Evolutionary conservation across 2,797 vertebrate species (phyloP).

Genomic region (Acanthornis magna): DNA sequence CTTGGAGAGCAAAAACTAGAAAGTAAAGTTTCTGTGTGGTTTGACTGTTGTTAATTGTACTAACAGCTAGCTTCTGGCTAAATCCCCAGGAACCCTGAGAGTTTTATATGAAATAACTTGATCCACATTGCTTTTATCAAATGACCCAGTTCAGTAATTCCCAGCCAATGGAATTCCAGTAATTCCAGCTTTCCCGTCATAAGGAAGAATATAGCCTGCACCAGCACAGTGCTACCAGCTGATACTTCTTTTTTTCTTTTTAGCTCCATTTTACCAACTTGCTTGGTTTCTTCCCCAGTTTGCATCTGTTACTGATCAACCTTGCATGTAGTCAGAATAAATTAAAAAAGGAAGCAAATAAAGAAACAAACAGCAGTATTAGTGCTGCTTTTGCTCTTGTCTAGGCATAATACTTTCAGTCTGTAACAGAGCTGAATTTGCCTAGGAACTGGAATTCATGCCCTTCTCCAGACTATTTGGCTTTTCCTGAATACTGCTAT

Average conservation of each 20-base stretch:
- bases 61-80: background rate
- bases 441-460: constrained; percentile 37
- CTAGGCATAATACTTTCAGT: constrained; percentile 35
- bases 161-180: background rate
- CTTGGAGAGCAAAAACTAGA: background rate
- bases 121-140: background rate
- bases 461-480: constrained; percentile 55
- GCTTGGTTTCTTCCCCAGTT: constrained; percentile 24
- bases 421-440: constrained; percentile 30
- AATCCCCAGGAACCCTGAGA: background rate
- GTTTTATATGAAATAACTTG: background rate
- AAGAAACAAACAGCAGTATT: constrained; percentile 6
- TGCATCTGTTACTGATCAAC: constrained; percentile 45
- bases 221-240: background rate
- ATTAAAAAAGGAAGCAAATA: constrained; percentile 39
- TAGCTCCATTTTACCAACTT: constrained; percentile 13
- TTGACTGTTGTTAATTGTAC: background rate
- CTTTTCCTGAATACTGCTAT: constrained; percentile 62
- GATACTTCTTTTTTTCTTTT: background rate
- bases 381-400: background rate
- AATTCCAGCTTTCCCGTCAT: background rate
- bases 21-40: background rate
- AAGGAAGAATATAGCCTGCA: background rate
- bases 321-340: constrained; percentile 28
- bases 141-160: constrained; percentile 14